phyloP scores from a whole-genome alignment of 2,113 vertebrate species.

The Chloropsis cyanopogon region DNA sequence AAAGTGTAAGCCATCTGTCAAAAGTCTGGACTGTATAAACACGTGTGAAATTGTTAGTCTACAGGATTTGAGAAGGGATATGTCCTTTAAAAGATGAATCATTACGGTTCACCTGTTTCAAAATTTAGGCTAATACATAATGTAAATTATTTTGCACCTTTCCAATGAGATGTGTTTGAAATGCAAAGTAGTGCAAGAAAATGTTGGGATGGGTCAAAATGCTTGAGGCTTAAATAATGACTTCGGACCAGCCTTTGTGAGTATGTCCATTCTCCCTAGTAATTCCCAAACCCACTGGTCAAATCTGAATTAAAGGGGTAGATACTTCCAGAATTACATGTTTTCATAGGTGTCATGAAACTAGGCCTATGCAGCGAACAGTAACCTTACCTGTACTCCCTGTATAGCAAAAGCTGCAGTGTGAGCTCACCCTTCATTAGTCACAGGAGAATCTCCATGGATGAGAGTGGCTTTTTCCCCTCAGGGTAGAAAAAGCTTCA shows the following conservation, averaged over 20 bases:
- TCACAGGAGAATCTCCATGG: constrained; percentile 12
- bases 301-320: constrained; percentile 6
- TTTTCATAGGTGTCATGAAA: neutral
- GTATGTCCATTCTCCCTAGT: neutral
- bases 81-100: neutral
- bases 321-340: neutral
- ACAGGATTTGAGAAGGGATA: neutral
- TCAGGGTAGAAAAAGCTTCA: constrained; percentile 54
- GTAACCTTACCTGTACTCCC: constrained; percentile 16
- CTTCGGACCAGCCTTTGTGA: neutral
- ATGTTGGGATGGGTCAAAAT: neutral
- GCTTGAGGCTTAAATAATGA: neutral
- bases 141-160: constrained; percentile 1
- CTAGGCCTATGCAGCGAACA: neutral
- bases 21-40: neutral
- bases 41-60: neutral
- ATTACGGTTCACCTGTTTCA: neutral
- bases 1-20: neutral
- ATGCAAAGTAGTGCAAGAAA: neutral
- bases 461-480: constrained; percentile 46
- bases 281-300: neutral
- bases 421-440: constrained; percentile 51
- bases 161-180: neutral
- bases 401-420: constrained; percentile 7
- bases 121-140: neutral